Percentiles rank a stretch among this genome's conserved stretches.
Evolutionary conservation across 2,797 vertebrate genomes (phyloP).

Genomic region (Argya squamiceps): DNA sequence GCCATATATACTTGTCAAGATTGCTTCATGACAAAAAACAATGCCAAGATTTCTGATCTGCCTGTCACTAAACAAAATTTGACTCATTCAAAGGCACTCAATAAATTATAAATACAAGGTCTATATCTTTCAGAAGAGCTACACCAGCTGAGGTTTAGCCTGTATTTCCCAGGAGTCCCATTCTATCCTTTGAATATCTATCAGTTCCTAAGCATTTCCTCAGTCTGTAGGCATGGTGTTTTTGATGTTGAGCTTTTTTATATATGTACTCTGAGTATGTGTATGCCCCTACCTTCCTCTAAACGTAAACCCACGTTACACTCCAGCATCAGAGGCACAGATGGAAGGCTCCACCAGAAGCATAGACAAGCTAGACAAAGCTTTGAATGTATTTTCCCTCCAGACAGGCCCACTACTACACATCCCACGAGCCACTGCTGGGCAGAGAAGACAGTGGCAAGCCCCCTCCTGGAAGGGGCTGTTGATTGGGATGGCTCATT

Average conservation of each 20-base stretch:
- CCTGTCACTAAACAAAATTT: not conserved
- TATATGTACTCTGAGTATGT: not conserved
- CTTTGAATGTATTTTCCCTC: not conserved
- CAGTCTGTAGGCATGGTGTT: not conserved
- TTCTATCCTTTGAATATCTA: not conserved
- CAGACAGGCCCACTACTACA: not conserved
- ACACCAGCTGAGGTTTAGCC: not conserved
- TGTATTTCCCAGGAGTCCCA: not conserved
- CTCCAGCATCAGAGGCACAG: not conserved
- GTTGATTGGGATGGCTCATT: not conserved
- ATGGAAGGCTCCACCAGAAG: not conserved
- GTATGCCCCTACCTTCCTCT: not conserved
- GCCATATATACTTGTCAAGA: slow-evolving; percentile 22
- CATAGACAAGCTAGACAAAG: not conserved
- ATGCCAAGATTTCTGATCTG: slow-evolving; percentile 5
- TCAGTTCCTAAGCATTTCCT: not conserved
- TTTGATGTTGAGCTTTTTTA: not conserved
- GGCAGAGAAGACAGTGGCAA: not conserved
- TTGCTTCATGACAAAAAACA: slow-evolving; percentile 12
- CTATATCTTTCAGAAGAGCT: not conserved
- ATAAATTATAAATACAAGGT: not conserved
- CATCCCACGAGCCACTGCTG: not conserved
- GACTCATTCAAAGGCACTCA: not conserved
- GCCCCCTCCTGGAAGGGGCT: not conserved
- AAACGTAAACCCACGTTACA: not conserved